phyloP scores from a whole-genome alignment of 2,888 invertebrate species.

The Synanthedon myopaeformis region DNA sequence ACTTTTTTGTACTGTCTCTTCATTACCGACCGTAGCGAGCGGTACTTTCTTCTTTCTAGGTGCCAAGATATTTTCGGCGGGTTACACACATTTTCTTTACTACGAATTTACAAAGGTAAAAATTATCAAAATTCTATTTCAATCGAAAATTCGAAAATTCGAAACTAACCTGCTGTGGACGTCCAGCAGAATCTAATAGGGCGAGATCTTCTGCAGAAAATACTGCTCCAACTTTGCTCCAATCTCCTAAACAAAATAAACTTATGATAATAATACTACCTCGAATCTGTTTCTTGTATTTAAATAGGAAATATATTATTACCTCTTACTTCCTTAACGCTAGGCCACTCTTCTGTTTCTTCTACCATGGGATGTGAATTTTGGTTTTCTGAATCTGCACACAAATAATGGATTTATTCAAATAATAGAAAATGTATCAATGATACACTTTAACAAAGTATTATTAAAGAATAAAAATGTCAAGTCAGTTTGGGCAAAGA shows the following conservation, averaged over 20 bases:
- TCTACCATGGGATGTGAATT: slow-evolving; percentile 28
- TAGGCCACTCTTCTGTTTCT: slow-evolving; percentile 59
- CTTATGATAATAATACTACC: too few relatives aligned
- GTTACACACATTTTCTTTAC: not conserved
- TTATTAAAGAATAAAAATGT: not conserved
- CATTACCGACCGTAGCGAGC: too few relatives aligned
- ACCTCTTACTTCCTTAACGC: slow-evolving; percentile 61
- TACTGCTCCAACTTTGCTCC: slow-evolving; percentile 58
- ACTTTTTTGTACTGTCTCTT: too few relatives aligned
- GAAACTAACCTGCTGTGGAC: slow-evolving; percentile 38
- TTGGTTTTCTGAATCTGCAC: slow-evolving; percentile 46
- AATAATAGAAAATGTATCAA: not conserved
- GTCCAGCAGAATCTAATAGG: slow-evolving; percentile 50
- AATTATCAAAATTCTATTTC: too few relatives aligned
- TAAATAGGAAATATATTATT: slow-evolving; percentile 2
- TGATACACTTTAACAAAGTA: not conserved
- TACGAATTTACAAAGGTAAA: too few relatives aligned
- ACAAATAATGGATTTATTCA: not conserved
- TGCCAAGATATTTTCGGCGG: too few relatives aligned
- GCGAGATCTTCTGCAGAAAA: slow-evolving; percentile 65
- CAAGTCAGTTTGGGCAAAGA: too few relatives aligned
- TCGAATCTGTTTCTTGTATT: too few relatives aligned
- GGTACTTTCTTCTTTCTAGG: too few relatives aligned
- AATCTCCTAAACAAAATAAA: slow-evolving; percentile 33
- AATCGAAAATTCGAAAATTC: too few relatives aligned